Percentiles rank a stretch among this genome's conserved stretches.
Conservation (phyloP, 2,797 vertebrate species). For the Toxotes lorentzi region DNA sequence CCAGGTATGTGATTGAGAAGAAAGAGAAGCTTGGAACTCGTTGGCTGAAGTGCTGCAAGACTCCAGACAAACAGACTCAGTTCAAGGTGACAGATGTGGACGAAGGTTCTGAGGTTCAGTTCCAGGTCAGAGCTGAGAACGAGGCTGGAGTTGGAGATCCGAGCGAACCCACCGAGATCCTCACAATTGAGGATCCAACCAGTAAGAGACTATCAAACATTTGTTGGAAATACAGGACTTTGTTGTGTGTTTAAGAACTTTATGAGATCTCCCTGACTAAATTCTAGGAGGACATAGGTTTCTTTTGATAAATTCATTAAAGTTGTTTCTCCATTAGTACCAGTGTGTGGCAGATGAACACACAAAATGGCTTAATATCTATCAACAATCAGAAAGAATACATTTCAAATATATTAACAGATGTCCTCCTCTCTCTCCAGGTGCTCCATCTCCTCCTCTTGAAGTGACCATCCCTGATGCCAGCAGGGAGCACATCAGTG, state of each 20-base stretch:
- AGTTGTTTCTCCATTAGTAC: background rate
- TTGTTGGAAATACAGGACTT: background rate
- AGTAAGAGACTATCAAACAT: slow-evolving; percentile 80
- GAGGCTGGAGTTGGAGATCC: slow-evolving; percentile 97
- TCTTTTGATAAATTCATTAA: background rate
- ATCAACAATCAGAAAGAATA: background rate
- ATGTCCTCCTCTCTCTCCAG: slow-evolving; percentile 65
- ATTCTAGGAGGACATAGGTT: background rate
- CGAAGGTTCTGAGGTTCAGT: slow-evolving; percentile 97
- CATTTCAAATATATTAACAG: background rate
- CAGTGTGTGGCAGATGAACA: background rate
- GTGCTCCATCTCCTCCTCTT: slow-evolving; percentile 93
- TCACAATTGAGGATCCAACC: slow-evolving; percentile 94
- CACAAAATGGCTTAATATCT: background rate
- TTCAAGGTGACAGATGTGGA: slow-evolving; percentile 97
- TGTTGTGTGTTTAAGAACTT: background rate
- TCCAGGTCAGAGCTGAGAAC: slow-evolving; percentile 98
- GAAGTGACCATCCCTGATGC: slow-evolving; percentile 92
- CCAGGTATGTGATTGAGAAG: slow-evolving; percentile 98
- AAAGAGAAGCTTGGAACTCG: slow-evolving; percentile 98
- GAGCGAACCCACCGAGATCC: slow-evolving; percentile 94
- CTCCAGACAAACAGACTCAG: slow-evolving; percentile 91
- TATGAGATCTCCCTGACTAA: background rate
- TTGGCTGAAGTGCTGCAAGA: slow-evolving; percentile 98
- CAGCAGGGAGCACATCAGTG: slow-evolving; percentile 93